These are phyloP conservation scores for Halocynthia aurantium DNA, from an alignment of 23 tunicate genomes.

Conservation along the genomic window DNA sequence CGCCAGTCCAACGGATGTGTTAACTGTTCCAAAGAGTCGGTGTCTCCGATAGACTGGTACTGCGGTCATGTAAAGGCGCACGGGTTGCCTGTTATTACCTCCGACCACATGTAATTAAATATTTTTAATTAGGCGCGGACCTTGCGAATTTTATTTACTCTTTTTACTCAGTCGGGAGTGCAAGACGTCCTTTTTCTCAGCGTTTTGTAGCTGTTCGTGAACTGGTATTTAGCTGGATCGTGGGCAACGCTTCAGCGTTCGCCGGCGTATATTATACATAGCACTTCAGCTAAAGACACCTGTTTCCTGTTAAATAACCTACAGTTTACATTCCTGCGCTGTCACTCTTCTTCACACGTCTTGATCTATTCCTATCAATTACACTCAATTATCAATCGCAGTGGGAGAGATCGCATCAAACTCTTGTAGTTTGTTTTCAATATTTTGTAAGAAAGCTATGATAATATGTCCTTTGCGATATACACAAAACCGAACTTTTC, in stretches of 20 bases:
- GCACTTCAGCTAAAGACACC: neutral
- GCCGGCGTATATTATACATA: too few species aligned
- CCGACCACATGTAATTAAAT: slow-evolving; percentile 15
- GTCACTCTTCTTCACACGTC: slow-evolving; percentile 1
- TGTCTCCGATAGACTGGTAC: slow-evolving; percentile 21
- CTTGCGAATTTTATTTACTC: neutral
- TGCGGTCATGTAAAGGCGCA: slow-evolving; percentile 29
- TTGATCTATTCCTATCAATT: neutral
- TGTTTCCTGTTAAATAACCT: slow-evolving; percentile 21
- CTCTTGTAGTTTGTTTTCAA: neutral
- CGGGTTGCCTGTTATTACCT: slow-evolving; percentile 8
- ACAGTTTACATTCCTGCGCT: slow-evolving; percentile 17
- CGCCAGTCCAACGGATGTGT: slow-evolving; percentile 12
- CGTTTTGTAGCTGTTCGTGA: too few species aligned
- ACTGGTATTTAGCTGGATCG: too few species aligned
- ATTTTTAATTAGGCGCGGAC: slow-evolving; percentile 9
- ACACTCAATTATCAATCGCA: neutral
- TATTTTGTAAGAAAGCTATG: neutral
- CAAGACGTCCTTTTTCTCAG: too few species aligned
- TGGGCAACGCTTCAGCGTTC: too few species aligned
- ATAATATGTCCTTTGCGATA: neutral
- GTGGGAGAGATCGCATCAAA: neutral
- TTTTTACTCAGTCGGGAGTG: too few species aligned
- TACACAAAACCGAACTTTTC: neutral
- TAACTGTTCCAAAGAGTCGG: slow-evolving; percentile 7